Percentiles rank a stretch among this genome's conserved stretches.
Evolutionary conservation across 2,888 invertebrate genomes (phyloP).

Genomic region (Cephus runcator): DNA sequence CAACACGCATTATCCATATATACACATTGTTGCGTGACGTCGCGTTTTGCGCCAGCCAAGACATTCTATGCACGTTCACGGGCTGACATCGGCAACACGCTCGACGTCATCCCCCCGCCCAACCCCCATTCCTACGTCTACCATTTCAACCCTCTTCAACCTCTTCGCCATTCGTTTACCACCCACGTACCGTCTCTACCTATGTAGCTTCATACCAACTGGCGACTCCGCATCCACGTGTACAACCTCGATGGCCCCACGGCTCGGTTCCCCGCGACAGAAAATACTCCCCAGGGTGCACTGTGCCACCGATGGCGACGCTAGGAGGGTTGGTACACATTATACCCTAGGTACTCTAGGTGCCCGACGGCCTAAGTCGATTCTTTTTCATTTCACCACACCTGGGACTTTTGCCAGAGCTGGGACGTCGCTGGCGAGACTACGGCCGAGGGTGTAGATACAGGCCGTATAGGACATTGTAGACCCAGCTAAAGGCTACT

Average conservation of each 20-base stretch:
- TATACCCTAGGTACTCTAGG: slow-evolving; percentile 11
- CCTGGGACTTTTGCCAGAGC: slow-evolving; percentile 10
- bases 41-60: slow-evolving; percentile 42
- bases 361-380: slow-evolving; percentile 9
- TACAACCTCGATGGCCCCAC: neutral
- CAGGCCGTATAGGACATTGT: neutral
- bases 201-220: neutral
- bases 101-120: neutral
- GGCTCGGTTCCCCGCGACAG: neutral
- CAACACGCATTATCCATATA: neutral
- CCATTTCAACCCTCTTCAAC: neutral
- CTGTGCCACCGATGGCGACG: neutral
- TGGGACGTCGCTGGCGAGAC: neutral
- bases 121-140: neutral
- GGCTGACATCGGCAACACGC: slow-evolving; percentile 14
- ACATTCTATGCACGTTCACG: slow-evolving; percentile 44
- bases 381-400: slow-evolving; percentile 21
- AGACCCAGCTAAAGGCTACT: neutral
- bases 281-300: slow-evolving; percentile 14
- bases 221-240: neutral
- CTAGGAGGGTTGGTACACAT: neutral
- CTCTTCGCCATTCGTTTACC: neutral
- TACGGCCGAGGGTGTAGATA: neutral
- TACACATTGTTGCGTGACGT: slow-evolving; percentile 37
- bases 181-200: neutral